Conservation (phyloP, 2,113 vertebrate species). For the Phylloscopus trochilus region DNA sequence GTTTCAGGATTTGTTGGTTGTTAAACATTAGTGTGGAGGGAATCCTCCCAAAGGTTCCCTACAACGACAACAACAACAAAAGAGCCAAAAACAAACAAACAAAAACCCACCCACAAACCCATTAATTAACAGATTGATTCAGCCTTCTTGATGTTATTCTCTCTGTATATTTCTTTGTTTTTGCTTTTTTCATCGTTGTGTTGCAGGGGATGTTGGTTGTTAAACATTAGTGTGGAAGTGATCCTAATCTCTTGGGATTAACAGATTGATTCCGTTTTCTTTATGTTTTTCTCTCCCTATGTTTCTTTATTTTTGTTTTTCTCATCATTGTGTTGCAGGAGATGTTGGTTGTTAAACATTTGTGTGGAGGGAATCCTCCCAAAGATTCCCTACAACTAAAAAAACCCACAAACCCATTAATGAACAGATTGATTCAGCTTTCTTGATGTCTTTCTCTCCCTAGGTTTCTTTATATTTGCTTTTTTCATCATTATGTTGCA, state of each 20-base stretch:
- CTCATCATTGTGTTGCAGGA: no score
- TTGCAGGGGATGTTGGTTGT: not conserved
- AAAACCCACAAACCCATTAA: no score
- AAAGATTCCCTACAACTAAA: no score
- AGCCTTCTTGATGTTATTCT: not conserved
- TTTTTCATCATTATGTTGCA: not conserved
- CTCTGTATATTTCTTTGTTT: fast-evolving
- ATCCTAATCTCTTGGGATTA: not conserved
- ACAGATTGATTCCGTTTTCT: not conserved
- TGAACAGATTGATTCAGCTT: not conserved
- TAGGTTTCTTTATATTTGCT: no score
- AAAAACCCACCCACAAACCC: no score
- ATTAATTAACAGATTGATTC: not conserved
- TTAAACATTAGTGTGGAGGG: no score
- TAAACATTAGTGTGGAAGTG: not conserved
- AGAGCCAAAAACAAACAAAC: no score
- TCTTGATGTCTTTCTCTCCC: not conserved
- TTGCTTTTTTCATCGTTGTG: not conserved
- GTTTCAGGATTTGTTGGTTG: no score
- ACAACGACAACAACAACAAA: no score
- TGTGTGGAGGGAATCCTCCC: no score
- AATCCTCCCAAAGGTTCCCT: no score
- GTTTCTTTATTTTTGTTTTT: not conserved
- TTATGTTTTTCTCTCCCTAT: fast-evolving
- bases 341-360: no score